A percentile compares a stretch with the other conserved stretches of the same genome.
Conservation (phyloP, 2,113 vertebrate genomes). For the Microcebus griseorufus region DNA sequence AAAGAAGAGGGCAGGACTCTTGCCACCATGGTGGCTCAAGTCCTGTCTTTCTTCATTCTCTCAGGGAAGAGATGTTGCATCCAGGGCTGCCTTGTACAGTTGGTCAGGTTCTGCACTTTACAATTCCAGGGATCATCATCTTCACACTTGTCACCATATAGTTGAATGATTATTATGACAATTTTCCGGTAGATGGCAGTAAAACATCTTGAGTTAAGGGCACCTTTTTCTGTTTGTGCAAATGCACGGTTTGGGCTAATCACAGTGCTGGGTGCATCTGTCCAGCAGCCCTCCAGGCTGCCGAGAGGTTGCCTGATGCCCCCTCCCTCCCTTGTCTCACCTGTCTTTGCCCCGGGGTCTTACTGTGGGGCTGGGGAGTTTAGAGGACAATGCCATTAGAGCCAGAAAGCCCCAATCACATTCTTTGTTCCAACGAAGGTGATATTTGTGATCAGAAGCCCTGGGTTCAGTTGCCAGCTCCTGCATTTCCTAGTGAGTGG, state of each 20-base stretch:
- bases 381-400: neutral
- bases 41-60: neutral
- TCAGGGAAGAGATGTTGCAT: neutral
- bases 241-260: neutral
- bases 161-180: neutral
- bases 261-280: neutral
- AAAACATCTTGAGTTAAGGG: constrained; percentile 29
- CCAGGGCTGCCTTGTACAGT: neutral
- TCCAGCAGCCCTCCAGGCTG: neutral
- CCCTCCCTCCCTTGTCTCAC: neutral
- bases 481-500: neutral
- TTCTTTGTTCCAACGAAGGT: neutral
- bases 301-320: neutral
- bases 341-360: neutral
- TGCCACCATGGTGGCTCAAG: neutral
- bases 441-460: neutral
- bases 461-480: neutral
- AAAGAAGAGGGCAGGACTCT: neutral
- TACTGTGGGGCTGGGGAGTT: neutral
- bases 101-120: neutral
- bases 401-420: neutral
- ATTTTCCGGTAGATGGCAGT: constrained; percentile 72
- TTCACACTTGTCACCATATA: neutral
- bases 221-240: neutral
- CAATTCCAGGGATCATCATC: neutral